A percentile compares a stretch with the other conserved stretches of the same genome.
Conservation (phyloP, 2,113 vertebrate species). For the Indri indri region DNA sequence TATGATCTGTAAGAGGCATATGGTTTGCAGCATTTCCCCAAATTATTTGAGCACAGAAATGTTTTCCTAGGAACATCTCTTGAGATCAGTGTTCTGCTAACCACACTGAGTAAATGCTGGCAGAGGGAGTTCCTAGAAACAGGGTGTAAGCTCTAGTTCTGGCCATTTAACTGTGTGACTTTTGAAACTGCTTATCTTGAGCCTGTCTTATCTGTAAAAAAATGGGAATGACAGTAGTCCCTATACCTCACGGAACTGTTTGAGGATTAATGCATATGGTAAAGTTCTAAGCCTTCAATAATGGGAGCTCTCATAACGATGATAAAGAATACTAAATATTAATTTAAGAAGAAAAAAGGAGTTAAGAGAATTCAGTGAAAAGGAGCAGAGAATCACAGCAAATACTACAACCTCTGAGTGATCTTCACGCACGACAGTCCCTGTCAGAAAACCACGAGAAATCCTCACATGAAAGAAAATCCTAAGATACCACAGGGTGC, state of each 20-base stretch:
- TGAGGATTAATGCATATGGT: neutral
- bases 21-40: neutral
- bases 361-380: neutral
- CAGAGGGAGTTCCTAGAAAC: neutral
- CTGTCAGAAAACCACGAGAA: neutral
- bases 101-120: neutral
- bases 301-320: neutral
- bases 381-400: neutral
- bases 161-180: neutral
- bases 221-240: neutral
- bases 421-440: neutral
- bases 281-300: neutral
- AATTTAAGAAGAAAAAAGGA: neutral
- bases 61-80: neutral
- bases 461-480: neutral
- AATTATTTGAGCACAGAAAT: neutral
- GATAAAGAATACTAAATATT: neutral
- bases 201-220: neutral
- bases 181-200: neutral
- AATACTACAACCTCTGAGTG: neutral
- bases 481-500: neutral
- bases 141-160: neutral
- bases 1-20: neutral
- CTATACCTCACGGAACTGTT: neutral
- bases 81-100: neutral